Conservation (phyloP, 2,113 vertebrate species). For the Coracopsis vasa region DNA sequence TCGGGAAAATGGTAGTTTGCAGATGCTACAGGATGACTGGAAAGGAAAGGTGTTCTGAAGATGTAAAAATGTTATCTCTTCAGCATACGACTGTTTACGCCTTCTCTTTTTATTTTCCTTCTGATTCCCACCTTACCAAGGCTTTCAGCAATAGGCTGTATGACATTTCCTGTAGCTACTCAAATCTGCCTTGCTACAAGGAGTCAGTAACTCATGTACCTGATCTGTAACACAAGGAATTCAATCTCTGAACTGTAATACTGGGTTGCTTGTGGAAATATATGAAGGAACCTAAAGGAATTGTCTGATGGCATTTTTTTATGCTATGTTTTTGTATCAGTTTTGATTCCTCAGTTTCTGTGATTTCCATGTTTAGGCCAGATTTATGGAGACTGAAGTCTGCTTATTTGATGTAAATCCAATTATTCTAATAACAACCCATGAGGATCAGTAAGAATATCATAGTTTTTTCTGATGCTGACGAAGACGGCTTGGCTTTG, state of each 20-base stretch:
- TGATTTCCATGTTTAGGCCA: neutral
- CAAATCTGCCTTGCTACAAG: neutral
- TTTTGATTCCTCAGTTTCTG: neutral
- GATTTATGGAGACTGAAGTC: neutral
- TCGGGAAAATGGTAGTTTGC: neutral
- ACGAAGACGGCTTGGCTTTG: neutral
- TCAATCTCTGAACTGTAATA: neutral
- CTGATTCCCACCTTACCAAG: neutral
- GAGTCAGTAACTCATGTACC: neutral
- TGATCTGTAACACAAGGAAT: neutral
- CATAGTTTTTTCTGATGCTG: neutral
- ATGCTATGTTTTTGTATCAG: neutral
- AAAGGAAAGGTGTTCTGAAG: neutral
- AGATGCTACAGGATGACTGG: neutral
- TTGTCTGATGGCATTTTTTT: neutral
- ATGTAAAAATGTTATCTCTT: neutral
- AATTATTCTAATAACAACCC: neutral
- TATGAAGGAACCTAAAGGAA: neutral
- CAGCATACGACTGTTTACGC: neutral
- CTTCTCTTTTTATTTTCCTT: neutral
- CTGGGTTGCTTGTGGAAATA: neutral
- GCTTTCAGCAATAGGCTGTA: neutral
- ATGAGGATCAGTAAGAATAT: neutral
- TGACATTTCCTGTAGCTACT: neutral
- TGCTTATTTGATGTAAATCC: neutral